Evolutionary conservation across 2,888 invertebrate genomes (phyloP).

Genomic region (Seladonia tumulorum): DNA sequence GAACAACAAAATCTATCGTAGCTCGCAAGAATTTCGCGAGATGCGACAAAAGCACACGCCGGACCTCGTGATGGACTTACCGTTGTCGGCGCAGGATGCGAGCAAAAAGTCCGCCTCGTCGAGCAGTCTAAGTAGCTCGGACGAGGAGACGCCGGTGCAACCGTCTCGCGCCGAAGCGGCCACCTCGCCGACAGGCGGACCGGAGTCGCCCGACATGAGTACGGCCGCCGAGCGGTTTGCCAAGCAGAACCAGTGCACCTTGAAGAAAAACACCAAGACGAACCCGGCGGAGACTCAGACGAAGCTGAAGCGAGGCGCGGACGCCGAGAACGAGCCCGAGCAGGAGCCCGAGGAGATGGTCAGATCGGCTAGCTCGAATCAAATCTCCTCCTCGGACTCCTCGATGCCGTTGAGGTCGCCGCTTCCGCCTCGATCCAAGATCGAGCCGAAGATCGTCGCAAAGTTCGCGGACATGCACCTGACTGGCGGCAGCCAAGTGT

Average conservation of each 20-base stretch:
- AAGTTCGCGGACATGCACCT: conserved; percentile 88
- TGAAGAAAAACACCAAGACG: conserved; percentile 89
- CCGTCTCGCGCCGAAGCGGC: conserved; percentile 79
- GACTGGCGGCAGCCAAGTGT: conserved; percentile 86
- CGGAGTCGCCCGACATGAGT: conserved; percentile 88
- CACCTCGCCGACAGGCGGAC: conserved; percentile 82
- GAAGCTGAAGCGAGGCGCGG: conserved; percentile 65
- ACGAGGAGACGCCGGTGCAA: conserved; percentile 81
- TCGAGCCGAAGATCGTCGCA: conserved; percentile 86
- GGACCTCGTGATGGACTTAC: conserved; percentile 93
- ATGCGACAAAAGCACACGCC: conserved; percentile 88
- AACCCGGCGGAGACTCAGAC: conserved; percentile 63
- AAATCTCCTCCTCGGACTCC: conserved; percentile 73
- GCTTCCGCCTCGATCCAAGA: conserved; percentile 86
- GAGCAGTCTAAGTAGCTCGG: conserved; percentile 82
- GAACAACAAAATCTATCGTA: conserved; percentile 83
- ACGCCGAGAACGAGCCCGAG: conserved; percentile 71
- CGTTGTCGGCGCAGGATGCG: conserved; percentile 84
- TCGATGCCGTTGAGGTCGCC: conserved; percentile 83
- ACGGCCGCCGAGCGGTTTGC: conserved; percentile 92
- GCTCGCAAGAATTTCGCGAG: conserved; percentile 83
- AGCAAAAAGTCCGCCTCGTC: conserved; percentile 79
- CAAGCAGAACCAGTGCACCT: conserved; percentile 91
- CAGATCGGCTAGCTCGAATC: conserved; percentile 79
- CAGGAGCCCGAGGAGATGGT: conserved; percentile 74